These are phyloP conservation scores for Brachionus paranguensis DNA, from an alignment of 1,140 invertebrate genomes.

Conservation along the genomic window DNA sequence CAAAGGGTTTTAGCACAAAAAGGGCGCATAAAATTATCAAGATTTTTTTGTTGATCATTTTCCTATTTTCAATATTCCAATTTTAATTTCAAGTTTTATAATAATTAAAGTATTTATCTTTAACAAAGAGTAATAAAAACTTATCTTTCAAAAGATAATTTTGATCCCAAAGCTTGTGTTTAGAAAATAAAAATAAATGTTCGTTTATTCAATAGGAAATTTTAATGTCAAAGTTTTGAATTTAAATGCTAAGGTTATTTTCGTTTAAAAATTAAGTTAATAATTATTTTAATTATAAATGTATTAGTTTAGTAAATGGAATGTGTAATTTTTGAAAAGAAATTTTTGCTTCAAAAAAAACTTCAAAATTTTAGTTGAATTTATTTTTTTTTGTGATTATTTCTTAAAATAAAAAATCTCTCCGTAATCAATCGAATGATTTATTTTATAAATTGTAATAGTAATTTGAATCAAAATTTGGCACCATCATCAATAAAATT, in stretches of 20 bases:
- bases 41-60: background rate
- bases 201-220: too few species aligned
- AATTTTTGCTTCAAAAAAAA: background rate
- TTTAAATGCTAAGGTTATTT: background rate
- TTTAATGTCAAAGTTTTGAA: background rate
- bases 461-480: too few species aligned
- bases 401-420: too few species aligned
- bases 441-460: too few species aligned
- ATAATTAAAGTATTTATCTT: background rate
- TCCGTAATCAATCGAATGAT: too few species aligned
- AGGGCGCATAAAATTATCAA: background rate
- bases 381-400: too few species aligned
- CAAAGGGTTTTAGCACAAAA: background rate
- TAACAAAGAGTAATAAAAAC: background rate
- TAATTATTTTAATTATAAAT: background rate
- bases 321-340: background rate
- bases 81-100: slow-evolving; percentile 42
- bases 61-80: slow-evolving; percentile 41
- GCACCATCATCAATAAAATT: too few species aligned
- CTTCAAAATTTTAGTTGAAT: too few species aligned
- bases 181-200: background rate
- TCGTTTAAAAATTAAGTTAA: background rate
- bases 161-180: background rate
- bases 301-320: background rate
- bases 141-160: background rate